Evolutionary conservation across 2,888 invertebrate genomes (phyloP).

Genomic region (Brachynemurus nebulosus): DNA sequence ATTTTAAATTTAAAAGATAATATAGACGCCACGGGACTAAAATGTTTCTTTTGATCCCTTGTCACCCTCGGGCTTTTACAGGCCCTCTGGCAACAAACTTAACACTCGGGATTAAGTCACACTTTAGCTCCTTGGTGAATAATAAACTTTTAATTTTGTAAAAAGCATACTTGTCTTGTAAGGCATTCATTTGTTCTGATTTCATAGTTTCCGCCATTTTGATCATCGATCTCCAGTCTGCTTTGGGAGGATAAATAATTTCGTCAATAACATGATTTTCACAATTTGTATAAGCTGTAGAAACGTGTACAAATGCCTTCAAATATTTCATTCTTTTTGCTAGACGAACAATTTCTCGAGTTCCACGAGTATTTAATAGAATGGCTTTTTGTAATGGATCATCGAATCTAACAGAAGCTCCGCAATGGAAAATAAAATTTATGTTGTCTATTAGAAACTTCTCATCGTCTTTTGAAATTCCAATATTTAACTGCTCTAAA

Average conservation of each 20-base stretch:
- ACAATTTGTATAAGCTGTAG: constrained; percentile 78
- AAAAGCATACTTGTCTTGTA: constrained; percentile 13
- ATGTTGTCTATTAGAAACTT: constrained; percentile 15
- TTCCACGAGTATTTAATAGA: constrained; percentile 48
- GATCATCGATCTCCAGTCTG: constrained; percentile 54
- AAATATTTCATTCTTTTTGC: constrained; percentile 40
- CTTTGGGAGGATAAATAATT: constrained; percentile 52
- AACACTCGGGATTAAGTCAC: no score
- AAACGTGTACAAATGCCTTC: constrained; percentile 63
- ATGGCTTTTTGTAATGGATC: constrained; percentile 54
- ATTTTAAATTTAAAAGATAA: no score
- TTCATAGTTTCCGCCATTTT: constrained; percentile 46
- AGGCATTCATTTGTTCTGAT: constrained; percentile 34
- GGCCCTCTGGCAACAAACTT: no score
- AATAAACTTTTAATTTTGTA: no score
- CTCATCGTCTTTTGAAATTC: constrained; percentile 14
- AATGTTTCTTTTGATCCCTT: no score
- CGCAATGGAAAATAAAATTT: constrained; percentile 49
- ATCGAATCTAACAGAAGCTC: constrained; percentile 74
- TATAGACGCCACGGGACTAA: no score
- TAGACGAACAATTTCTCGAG: constrained; percentile 46
- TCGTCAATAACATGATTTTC: constrained; percentile 61
- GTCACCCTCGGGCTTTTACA: no score
- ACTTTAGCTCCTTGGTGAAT: no score
- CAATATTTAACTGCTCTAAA: constrained; percentile 13